Conservation (phyloP, 2,888 invertebrate species). For the Spisula subtruncata region DNA sequence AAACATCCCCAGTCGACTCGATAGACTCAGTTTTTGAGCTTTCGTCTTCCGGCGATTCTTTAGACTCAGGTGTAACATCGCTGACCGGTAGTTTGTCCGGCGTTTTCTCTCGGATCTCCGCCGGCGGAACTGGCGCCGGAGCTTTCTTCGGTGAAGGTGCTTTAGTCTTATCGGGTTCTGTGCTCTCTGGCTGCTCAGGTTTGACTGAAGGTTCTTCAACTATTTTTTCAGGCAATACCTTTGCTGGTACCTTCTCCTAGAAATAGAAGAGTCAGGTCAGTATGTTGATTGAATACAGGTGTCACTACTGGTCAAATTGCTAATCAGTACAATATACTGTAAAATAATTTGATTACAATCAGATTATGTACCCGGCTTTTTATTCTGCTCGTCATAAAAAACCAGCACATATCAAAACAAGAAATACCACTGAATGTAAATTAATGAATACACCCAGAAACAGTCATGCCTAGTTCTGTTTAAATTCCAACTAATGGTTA, state of each 20-base stretch:
- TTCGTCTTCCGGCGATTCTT: conserved; percentile 41
- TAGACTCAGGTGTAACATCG: conserved; percentile 39
- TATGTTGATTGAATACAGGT: too few species aligned
- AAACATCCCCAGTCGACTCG: conserved; percentile 33
- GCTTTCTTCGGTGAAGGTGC: conserved; percentile 71
- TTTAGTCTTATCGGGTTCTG: conserved; percentile 45
- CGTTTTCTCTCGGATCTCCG: conserved; percentile 39
- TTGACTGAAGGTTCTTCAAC: conserved; percentile 50
- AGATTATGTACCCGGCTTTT: too few species aligned
- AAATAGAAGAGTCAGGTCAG: not conserved
- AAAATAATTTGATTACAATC: too few species aligned
- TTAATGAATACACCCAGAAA: too few species aligned
- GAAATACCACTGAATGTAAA: too few species aligned
- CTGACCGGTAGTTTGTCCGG: conserved; percentile 44
- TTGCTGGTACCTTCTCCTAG: conserved; percentile 3
- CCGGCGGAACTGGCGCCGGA: conserved; percentile 69
- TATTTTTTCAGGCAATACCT: conserved; percentile 25
- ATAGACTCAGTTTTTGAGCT: conserved; percentile 28
- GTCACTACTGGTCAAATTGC: too few species aligned
- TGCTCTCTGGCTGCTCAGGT: conserved; percentile 58
- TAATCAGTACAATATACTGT: too few species aligned
- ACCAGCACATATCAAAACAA: too few species aligned
- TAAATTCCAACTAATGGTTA: too few species aligned
- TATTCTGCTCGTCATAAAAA: too few species aligned
- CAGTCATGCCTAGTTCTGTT: too few species aligned